phyloP scores from a whole-genome alignment of 2,888 invertebrate genomes.

The Barypeithes pellucidus region DNA sequence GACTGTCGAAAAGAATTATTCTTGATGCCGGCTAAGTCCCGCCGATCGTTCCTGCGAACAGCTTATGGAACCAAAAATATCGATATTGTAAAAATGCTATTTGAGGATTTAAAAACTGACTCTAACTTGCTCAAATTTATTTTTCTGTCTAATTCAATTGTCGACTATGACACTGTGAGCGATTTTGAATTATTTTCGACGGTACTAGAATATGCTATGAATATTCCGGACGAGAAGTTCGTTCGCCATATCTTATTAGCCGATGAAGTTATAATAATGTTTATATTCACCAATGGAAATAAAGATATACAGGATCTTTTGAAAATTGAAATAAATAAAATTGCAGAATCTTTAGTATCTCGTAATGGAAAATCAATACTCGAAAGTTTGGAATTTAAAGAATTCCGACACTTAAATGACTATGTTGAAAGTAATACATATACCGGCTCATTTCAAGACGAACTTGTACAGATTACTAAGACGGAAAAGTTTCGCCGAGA shows the following conservation, averaged over 20 bases:
- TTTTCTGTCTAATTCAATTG: not conserved
- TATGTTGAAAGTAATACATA: constrained; percentile 12
- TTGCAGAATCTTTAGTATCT: not conserved
- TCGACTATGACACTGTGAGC: too few relatives aligned
- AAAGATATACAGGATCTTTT: not conserved
- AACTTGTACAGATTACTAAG: not conserved
- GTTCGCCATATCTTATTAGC: not conserved
- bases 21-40: not conserved
- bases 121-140: not conserved
- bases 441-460: constrained; percentile 1
- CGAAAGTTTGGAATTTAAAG: not conserved
- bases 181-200: constrained; percentile 1
- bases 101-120: not conserved
- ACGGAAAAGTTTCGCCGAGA: not conserved
- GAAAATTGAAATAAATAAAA: constrained; percentile 10
- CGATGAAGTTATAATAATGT: too few relatives aligned
- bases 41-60: not conserved
- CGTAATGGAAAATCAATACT: not conserved
- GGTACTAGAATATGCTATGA: not conserved
- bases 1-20: not conserved
- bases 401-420: not conserved
- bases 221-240: not conserved
- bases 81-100: not conserved
- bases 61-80: constrained; percentile 1
- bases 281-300: not conserved